Base-by-base conservation (phyloP, 2,113 vertebrate genomes). In the Climacteris rufus region DNA sequence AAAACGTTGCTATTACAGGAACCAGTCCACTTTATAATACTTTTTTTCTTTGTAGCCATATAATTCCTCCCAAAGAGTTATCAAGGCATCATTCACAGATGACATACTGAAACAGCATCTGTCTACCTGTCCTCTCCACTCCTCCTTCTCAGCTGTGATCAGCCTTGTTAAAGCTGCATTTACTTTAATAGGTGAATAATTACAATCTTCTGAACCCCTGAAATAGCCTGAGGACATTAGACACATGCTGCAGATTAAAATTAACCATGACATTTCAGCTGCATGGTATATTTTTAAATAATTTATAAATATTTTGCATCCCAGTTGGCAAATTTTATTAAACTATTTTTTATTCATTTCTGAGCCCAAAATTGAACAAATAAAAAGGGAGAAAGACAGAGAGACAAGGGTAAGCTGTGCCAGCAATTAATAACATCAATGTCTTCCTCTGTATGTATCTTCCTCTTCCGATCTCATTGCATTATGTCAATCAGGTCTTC, bases 111-210 rank as follows among this genome's bases (percentile, higher is more conserved):
- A 94, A 69, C 72, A 89, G 83, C 91, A 89, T 78, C 91, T 97
- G 76, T 83, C 93, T 89, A 75, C 72, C 72, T 78, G 47, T 92
- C 60, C 56, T 70, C 80, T 85, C 56, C 42, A 66, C 45, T 94
- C 47, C 86, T 92, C n/a, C 77, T 92, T 71, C 92, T 89, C 66
- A 70, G 31, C 89, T 84, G 60, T 84, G 74, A 92, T 84, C 94
- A 91, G 77, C 68, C 60, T 80, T 84, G 80, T 75, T 95, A 87
- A 70, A 89, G 69, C 65, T 22, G 5, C 56, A 60, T 94, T 94
- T 94, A n/a, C 60, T 92, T 84, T 94, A 96, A 78, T 80, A 97
- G 89, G 93, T 94, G 94, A 95, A 90, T 92, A 92, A 94, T 95
- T 95, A 87, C 77, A 89, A 93, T 95, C 83, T 94, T 94, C 95